Conservation (phyloP, 2,797 vertebrate genomes). For the Simalia tracyae region DNA sequence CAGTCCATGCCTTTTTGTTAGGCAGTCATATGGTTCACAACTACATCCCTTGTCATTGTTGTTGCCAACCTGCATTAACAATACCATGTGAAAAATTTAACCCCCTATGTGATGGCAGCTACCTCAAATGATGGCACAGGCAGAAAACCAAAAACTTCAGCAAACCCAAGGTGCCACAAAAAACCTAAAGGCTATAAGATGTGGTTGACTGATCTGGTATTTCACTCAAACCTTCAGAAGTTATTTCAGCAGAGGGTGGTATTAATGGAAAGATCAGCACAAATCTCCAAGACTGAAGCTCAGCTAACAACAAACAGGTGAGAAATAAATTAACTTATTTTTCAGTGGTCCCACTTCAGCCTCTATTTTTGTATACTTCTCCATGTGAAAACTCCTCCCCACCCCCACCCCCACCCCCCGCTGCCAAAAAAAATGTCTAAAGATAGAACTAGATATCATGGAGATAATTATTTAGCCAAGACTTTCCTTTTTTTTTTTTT, state of each 20-base stretch:
- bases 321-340: background rate
- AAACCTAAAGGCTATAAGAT: background rate
- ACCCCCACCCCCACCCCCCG: accelerated
- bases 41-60: background rate
- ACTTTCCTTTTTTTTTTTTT: background rate
- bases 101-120: background rate
- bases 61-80: background rate
- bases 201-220: background rate
- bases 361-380: background rate
- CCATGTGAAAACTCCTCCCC: background rate
- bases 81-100: background rate
- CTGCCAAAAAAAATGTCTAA: background rate
- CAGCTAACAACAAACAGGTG: background rate
- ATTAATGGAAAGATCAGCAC: background rate
- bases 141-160: background rate
- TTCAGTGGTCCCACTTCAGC: background rate
- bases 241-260: background rate
- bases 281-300: background rate
- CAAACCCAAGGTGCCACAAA: background rate
- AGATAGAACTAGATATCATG: background rate
- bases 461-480: background rate
- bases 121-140: background rate
- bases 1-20: background rate
- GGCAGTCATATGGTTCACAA: background rate
- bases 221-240: background rate